A percentile compares a stretch with the other conserved stretches of the same genome.
phyloP scores from a whole-genome alignment of 2,113 vertebrate species.

The Nannospalax galili region DNA sequence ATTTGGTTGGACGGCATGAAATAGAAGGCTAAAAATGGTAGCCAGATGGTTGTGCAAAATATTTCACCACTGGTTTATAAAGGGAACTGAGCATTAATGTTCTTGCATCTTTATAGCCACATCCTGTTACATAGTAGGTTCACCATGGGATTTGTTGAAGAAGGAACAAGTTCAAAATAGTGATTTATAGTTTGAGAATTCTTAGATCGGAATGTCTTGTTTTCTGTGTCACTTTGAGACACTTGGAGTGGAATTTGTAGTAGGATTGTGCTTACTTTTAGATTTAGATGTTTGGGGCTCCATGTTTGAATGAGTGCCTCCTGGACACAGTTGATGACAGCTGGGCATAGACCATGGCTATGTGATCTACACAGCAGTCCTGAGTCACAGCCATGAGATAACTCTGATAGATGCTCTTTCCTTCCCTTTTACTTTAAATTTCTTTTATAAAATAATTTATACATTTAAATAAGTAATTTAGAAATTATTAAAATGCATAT shows the following conservation, averaged over 20 bases:
- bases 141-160: background rate
- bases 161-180: background rate
- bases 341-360: background rate
- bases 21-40: background rate
- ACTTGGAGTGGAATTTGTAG: background rate
- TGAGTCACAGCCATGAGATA: background rate
- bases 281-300: background rate
- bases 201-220: background rate
- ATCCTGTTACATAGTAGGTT: background rate
- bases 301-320: background rate
- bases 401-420: background rate
- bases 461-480: background rate
- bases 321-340: background rate
- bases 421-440: constrained; percentile 19
- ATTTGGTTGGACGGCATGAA: background rate
- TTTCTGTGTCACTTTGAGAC: background rate
- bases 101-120: background rate
- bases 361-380: background rate
- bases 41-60: background rate
- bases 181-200: background rate
- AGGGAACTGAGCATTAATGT: background rate
- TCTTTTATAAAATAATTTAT: background rate
- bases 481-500: background rate
- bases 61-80: background rate
- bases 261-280: background rate